Percentiles rank a stretch among this genome's conserved stretches.
phyloP scores from a whole-genome alignment of 1,140 invertebrate species.

The Rhagoletis pomonella region DNA sequence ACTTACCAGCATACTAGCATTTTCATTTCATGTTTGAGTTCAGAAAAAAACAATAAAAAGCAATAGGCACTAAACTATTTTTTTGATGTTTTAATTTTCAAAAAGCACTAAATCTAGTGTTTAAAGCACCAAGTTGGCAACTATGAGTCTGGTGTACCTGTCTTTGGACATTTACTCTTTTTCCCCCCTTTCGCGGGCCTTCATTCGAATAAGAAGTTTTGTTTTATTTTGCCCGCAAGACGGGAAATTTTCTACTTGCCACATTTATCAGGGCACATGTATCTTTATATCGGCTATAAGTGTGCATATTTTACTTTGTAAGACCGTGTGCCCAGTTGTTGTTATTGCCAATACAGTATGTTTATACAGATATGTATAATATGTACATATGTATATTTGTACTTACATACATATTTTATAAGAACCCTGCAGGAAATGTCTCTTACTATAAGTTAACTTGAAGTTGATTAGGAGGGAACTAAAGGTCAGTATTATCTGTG shows the following conservation, averaged over 20 bases:
- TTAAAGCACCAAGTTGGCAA: too few species aligned
- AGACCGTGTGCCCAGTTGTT: not conserved
- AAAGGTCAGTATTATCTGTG: too few species aligned
- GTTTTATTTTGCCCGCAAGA: not conserved
- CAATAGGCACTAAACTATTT: too few species aligned
- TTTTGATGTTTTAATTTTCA: too few species aligned
- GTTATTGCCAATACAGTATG: not conserved
- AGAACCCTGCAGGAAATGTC: too few species aligned
- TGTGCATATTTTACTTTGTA: not conserved
- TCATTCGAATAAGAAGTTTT: not conserved
- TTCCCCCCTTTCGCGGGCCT: not conserved
- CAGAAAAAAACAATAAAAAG: too few species aligned
- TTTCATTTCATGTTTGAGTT: too few species aligned
- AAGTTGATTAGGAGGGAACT: too few species aligned
- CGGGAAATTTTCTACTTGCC: conserved; percentile 34
- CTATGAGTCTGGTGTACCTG: too few species aligned
- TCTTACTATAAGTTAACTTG: too few species aligned
- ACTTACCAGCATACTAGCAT: too few species aligned
- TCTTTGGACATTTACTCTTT: not conserved
- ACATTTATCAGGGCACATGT: conserved; percentile 35
- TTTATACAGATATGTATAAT: not conserved
- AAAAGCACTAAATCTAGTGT: too few species aligned
- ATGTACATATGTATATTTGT: not conserved
- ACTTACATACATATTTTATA: not conserved
- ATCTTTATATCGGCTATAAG: not conserved